Percentiles rank a stretch among this genome's conserved stretches.
These are phyloP conservation scores for Megaleporinus macrocephalus DNA, from an alignment of 2,113 vertebrate genomes.

Conservation along the genomic window DNA sequence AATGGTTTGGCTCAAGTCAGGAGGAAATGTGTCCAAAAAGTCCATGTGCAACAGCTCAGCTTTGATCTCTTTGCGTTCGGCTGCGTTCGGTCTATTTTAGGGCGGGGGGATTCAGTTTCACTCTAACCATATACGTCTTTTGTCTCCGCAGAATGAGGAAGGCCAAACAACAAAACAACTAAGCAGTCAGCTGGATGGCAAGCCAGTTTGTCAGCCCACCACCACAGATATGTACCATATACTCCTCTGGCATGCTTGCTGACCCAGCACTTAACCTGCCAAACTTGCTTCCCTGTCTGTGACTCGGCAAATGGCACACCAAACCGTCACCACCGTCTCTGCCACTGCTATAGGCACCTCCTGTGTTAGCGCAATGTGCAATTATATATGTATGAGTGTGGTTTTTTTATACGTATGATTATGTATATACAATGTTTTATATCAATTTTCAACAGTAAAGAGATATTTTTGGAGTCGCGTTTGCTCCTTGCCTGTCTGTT, in stretches of 20 bases:
- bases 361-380: conserved; percentile 67
- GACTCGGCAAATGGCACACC: conserved; percentile 53
- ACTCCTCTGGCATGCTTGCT: conserved; percentile 68
- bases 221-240: conserved; percentile 60
- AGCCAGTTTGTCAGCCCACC: conserved; percentile 51
- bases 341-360: conserved; percentile 53
- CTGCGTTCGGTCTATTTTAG: background rate
- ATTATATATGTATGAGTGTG: conserved; percentile 71
- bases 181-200: conserved; percentile 51
- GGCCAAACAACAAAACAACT: conserved; percentile 61
- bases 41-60: background rate
- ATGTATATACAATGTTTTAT: conserved; percentile 63
- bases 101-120: conserved; percentile 3
- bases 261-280: conserved; percentile 76
- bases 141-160: conserved; percentile 72
- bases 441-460: conserved; percentile 65
- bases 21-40: background rate
- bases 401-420: conserved; percentile 67
- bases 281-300: conserved; percentile 56
- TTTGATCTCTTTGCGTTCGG: background rate
- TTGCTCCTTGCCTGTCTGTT: conserved; percentile 61
- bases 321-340: conserved; percentile 39
- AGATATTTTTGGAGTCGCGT: conserved; percentile 67
- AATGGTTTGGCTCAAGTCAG: background rate
- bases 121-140: conserved; percentile 15